phyloP scores from a whole-genome alignment of 2,113 vertebrate species.

The Hyaena hyaena region DNA sequence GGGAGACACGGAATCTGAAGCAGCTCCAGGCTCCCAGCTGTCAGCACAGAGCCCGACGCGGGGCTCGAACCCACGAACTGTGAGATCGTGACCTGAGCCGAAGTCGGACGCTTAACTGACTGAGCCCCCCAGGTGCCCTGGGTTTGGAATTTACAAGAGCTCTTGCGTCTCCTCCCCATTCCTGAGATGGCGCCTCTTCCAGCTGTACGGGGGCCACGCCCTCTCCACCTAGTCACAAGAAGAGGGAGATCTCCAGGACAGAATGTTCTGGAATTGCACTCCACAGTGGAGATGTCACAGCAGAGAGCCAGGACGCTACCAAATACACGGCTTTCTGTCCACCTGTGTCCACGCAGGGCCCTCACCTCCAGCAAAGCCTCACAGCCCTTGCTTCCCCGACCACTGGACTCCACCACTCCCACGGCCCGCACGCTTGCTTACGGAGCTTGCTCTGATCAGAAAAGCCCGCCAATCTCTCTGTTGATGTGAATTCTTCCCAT shows the following conservation, averaged over 20 bases:
- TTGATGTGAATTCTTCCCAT: background rate
- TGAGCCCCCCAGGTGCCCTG: background rate
- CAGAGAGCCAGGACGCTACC: fast-evolving
- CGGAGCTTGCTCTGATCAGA: fast-evolving
- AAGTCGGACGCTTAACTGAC: too few species aligned
- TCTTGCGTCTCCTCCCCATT: background rate
- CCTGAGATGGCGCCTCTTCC: background rate
- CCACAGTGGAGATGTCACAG: fast-evolving
- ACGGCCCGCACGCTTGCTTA: fast-evolving
- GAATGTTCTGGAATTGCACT: background rate
- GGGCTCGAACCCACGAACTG: too few species aligned
- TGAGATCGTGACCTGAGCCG: too few species aligned
- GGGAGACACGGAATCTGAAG: too few species aligned
- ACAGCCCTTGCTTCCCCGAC: fast-evolving
- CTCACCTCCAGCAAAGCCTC: background rate
- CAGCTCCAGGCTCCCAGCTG: too few species aligned
- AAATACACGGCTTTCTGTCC: fast-evolving
- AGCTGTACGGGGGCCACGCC: background rate
- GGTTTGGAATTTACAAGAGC: background rate
- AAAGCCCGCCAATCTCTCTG: background rate
- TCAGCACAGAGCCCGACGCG: too few species aligned
- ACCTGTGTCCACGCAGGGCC: fast-evolving
- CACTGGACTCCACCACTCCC: fast-evolving
- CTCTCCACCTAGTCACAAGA: background rate
- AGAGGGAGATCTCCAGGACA: background rate